These are phyloP conservation scores for Tonatia bakeri DNA, from an alignment of 2,113 vertebrate species.

Conservation along the genomic window DNA sequence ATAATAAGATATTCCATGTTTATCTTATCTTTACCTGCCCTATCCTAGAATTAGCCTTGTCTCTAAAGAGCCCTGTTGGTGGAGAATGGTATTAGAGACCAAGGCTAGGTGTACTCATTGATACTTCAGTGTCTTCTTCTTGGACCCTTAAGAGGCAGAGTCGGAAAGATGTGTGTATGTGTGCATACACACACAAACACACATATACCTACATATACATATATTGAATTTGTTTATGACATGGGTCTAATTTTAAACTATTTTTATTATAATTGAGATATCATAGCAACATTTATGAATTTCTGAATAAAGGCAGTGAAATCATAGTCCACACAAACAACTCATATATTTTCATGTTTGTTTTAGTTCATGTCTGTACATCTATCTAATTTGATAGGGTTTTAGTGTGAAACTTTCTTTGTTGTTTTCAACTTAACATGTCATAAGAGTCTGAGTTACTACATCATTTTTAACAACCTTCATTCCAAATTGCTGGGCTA, in stretches of 20 bases:
- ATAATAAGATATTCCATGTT: background rate
- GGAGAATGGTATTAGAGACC: background rate
- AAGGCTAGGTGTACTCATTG: background rate
- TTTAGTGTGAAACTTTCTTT: background rate
- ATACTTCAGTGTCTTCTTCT: background rate
- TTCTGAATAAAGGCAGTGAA: slow-evolving; percentile 25
- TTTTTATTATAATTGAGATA: slow-evolving; percentile 17
- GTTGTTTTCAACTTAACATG: slow-evolving; percentile 20
- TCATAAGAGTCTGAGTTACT: slow-evolving; percentile 7
- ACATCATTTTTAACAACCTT: slow-evolving; percentile 27
- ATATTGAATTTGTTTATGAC: background rate
- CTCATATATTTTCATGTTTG: slow-evolving; percentile 31
- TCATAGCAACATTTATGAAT: background rate
- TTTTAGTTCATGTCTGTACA: background rate
- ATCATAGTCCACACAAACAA: background rate
- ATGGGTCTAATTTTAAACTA: slow-evolving; percentile 16
- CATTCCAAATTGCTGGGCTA: slow-evolving; percentile 13
- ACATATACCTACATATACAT: background rate
- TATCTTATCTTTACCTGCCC: background rate
- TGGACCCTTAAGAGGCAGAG: slow-evolving; percentile 4
- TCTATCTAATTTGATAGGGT: background rate
- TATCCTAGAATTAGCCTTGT: slow-evolving; percentile 21
- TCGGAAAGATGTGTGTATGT: background rate
- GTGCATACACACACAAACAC: too few relatives aligned
- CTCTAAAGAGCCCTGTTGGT: background rate